Conservation (phyloP, 2,113 vertebrate genomes). For the Ctenodactylus gundi region DNA sequence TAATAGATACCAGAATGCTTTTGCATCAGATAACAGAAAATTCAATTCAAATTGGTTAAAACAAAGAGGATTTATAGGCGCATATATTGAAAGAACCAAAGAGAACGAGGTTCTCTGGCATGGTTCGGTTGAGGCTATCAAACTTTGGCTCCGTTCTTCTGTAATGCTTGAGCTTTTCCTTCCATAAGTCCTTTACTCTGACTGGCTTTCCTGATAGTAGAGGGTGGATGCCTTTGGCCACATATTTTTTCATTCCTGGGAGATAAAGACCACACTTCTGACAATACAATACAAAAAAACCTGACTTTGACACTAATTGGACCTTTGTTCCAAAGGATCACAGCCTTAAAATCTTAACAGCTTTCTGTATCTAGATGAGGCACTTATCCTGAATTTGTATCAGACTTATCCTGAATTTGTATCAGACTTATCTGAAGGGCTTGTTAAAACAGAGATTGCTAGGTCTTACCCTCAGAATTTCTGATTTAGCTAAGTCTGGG, state of each 20-base stretch:
- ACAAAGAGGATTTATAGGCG: slow-evolving; percentile 27
- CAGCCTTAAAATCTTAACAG: slow-evolving; percentile 25
- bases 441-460: background rate
- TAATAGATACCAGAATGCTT: slow-evolving; percentile 14
- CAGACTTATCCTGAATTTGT: background rate
- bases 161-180: background rate
- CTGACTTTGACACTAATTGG: background rate
- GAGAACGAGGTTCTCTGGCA: background rate
- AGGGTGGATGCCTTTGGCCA: slow-evolving; percentile 4
- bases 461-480: background rate
- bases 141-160: slow-evolving; percentile 7
- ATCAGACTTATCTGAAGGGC: background rate
- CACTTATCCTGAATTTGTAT: background rate
- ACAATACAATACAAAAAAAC: background rate
- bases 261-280: background rate
- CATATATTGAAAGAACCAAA: background rate
- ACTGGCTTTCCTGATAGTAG: background rate
- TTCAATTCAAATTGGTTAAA: slow-evolving; percentile 43
- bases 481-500: slow-evolving; percentile 9
- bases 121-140: background rate
- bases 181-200: background rate
- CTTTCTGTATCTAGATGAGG: background rate
- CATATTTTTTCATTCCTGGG: slow-evolving; percentile 4
- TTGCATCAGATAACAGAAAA: background rate
- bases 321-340: slow-evolving; percentile 6